phyloP scores from a whole-genome alignment of 1,140 invertebrate species.

The Drosophila sproati region DNA sequence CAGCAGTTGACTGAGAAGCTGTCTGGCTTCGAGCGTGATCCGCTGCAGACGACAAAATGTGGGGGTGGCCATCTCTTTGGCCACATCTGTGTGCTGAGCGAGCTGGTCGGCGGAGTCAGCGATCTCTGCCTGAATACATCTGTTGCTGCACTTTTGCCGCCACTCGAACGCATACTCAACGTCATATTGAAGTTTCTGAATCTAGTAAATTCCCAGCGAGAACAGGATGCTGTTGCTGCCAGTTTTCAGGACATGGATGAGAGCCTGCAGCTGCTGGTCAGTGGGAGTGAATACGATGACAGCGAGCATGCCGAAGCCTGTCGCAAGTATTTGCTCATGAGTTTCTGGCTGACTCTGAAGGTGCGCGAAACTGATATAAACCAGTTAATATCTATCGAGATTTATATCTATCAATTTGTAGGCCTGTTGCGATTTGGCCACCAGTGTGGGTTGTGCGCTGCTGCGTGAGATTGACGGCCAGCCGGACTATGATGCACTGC shows the following conservation, averaged over 20 bases:
- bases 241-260: constrained; percentile 87
- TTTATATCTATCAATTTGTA: constrained; percentile 1
- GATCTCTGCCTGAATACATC: neutral
- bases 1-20: constrained; percentile 22
- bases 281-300: constrained; percentile 72
- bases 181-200: constrained; percentile 67
- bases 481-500: constrained; percentile 42
- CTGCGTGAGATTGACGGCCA: constrained; percentile 3
- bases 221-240: constrained; percentile 70
- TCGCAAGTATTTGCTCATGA: constrained; percentile 89
- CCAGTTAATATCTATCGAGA: neutral
- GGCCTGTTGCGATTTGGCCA: constrained; percentile 73
- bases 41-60: constrained; percentile 43
- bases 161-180: constrained; percentile 53
- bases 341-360: constrained; percentile 92
- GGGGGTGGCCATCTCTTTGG: constrained; percentile 67
- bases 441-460: constrained; percentile 63
- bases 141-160: constrained; percentile 34
- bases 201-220: constrained; percentile 43
- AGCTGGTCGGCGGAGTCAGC: constrained; percentile 35
- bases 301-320: constrained; percentile 82
- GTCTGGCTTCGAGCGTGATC: constrained; percentile 45
- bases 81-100: constrained; percentile 52
- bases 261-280: constrained; percentile 85
- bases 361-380: constrained; percentile 81